Evolutionary conservation across 2,113 vertebrate species (phyloP), one percentile per base, ranked within the genome.

Genomic region (Amphiprion percula): DNA sequence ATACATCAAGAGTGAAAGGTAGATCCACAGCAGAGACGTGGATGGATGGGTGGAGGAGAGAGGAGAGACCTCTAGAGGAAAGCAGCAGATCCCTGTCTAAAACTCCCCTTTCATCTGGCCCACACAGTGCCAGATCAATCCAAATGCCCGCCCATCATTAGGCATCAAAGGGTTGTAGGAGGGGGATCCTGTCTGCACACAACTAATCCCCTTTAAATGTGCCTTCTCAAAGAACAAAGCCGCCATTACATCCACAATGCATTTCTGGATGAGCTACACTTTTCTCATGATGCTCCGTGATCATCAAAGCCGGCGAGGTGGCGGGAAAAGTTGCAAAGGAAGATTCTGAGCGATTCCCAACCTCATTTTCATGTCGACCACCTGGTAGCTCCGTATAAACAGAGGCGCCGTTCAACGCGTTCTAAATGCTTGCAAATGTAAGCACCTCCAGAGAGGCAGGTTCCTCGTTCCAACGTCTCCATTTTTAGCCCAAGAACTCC

Each of bases 61-160:
- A 74, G 80, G 65, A 46, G 74, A 84, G 82, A 80, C 86, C 90
- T 85, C 88, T 15, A 56, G 90, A 86, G 86, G 80, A 54, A 87
- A 86, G 83, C 76, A 67, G 73, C 69, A 78, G 88, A 90, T 87
- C 87, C 82, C 62, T 65, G 87, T 85, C 86, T 73, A 71, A 83
- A 82, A 80, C 72, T 65, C 53, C 30, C 63, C 86, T 92, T 93
- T 93, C 88, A 92, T 90, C 87, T 84, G 87, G 83, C 90, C 90
- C 87, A 89, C 90, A 85, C 87, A 82, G 90, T 84, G 87, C 83
- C 83, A 86, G 80, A 90, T 93, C 90, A 91, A 91, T 92, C 84
- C 78, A 9, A 88, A 55, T 68, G 52, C 82, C 87, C 80, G 85
- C 91, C 91, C 88, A 90, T 92, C 87, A 86, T 90, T 90, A 86